Base-by-base conservation (phyloP, 2,888 invertebrate genomes). In the Sphaerophoria rueppellii region DNA sequence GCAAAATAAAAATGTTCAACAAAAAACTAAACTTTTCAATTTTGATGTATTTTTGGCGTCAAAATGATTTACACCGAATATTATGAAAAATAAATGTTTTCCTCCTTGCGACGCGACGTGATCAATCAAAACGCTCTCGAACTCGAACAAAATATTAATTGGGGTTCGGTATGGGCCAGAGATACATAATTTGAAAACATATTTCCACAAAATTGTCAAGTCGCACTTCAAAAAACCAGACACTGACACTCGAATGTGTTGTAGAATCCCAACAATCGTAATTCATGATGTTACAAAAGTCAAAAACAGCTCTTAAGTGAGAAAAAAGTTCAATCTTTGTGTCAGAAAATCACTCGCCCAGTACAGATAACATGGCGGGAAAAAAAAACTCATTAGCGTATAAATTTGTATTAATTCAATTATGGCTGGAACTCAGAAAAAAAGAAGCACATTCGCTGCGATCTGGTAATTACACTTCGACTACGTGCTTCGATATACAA, bases 361-460 rank as follows among this genome's bases (percentile, higher is more conserved):
- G 3, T 24, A 24, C 24, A 24, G 24, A 24, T 24, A 24, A 24
- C 24, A 24, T 24, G 24, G 24, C 24, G 24, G 50, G 85, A 85
- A 81, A 85, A 85, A 81, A 76, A 85, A 85, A 76, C 85, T 85
- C 81, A 85, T 85, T 85, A 85, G 85, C 85, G 72, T 85, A 85
- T 77, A 85, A 85, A 85, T 85, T 85, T 81, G 85, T 81, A 75
- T 81, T 63, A 85, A 85, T 69, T 67, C 80, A 85, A 82, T 57
- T 69, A 54, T 24, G 24, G 1, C 24, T 24, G 54, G 61, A 40
- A 43, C 37, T 50, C 75, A 65, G 71, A 76, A 76, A 2, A 24
- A 24, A 24, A 24, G 24, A 24, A 24, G 24, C 24, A 24, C 67
- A 58, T 58, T 58, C 58, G 58, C 35, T 57, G 57, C 61, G 43